These are phyloP conservation scores for Lepidotrigona ventralis DNA, from an alignment of 1,140 invertebrate genomes.

Conservation along the genomic window DNA sequence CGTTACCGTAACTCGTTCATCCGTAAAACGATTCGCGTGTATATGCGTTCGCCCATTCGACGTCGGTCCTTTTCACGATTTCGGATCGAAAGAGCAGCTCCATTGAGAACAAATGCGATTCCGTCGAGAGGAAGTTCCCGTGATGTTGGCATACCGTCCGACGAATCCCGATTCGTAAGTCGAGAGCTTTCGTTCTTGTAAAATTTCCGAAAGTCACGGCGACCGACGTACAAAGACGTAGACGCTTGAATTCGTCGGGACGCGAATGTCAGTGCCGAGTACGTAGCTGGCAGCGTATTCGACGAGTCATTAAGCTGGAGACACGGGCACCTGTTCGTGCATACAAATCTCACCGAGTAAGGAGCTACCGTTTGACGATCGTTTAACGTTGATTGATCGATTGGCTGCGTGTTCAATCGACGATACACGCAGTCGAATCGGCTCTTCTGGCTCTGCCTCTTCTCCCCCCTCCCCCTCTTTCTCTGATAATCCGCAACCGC, in stretches of 20 bases:
- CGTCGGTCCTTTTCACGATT: background rate
- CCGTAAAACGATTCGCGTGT: slow-evolving; percentile 30
- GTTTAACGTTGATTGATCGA: slow-evolving; percentile 37
- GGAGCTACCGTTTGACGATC: slow-evolving; percentile 1
- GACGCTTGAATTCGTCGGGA: background rate
- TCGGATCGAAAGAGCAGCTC: background rate
- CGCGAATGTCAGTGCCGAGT: background rate
- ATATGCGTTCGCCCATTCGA: slow-evolving; percentile 4
- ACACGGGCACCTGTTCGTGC: slow-evolving; percentile 13
- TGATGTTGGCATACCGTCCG: too few relatives aligned
- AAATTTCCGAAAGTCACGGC: background rate
- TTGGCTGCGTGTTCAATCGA: slow-evolving; percentile 5
- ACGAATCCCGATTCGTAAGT: background rate
- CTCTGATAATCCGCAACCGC: background rate
- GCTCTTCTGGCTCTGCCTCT: background rate
- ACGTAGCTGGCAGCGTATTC: background rate
- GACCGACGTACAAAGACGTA: background rate
- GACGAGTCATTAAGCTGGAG: background rate
- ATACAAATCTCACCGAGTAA: background rate
- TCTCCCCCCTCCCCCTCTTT: background rate
- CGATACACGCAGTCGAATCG: slow-evolving; percentile 8
- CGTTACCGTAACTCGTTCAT: slow-evolving; percentile 7
- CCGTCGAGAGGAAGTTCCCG: background rate
- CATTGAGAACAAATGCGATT: background rate
- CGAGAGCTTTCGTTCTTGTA: background rate